Evolutionary conservation across 1,140 invertebrate genomes (phyloP).

Genomic region (Drosophila kepulauana): DNA sequence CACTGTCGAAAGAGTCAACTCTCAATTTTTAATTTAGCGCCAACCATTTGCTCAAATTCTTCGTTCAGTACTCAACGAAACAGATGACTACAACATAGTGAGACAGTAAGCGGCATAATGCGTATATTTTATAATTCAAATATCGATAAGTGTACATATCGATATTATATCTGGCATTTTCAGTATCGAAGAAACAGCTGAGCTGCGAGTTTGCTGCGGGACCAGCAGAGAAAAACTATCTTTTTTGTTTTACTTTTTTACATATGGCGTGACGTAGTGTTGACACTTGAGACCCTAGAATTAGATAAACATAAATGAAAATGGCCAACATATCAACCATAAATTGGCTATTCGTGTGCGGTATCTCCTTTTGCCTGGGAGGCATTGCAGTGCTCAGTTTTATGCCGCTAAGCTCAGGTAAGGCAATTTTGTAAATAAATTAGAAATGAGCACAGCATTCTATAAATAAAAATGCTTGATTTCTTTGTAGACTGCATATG

Average conservation of each 20-base stretch:
- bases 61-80: too few relatives aligned
- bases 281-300: conserved; percentile 26
- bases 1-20: too few relatives aligned
- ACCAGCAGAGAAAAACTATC: conserved; percentile 1
- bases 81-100: too few relatives aligned
- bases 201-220: not conserved
- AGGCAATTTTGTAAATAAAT: conserved; percentile 9
- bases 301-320: conserved; percentile 40
- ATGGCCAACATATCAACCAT: conserved; percentile 77
- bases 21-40: too few relatives aligned
- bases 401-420: conserved; percentile 77
- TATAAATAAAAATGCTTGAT: conserved; percentile 53
- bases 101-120: too few relatives aligned
- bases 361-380: conserved; percentile 72
- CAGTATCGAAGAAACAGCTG: conserved; percentile 34
- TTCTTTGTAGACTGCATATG: conserved; percentile 75
- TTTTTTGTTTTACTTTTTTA: conserved; percentile 16
- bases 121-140: too few relatives aligned
- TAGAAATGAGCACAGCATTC: conserved; percentile 19
- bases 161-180: not conserved
- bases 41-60: too few relatives aligned
- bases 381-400: conserved; percentile 77
- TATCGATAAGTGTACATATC: too few relatives aligned
- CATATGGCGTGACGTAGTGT: conserved; percentile 41
- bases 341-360: conserved; percentile 81